Base-by-base conservation (phyloP, 2,888 invertebrate species). In the Microctonus aethiopoides region DNA sequence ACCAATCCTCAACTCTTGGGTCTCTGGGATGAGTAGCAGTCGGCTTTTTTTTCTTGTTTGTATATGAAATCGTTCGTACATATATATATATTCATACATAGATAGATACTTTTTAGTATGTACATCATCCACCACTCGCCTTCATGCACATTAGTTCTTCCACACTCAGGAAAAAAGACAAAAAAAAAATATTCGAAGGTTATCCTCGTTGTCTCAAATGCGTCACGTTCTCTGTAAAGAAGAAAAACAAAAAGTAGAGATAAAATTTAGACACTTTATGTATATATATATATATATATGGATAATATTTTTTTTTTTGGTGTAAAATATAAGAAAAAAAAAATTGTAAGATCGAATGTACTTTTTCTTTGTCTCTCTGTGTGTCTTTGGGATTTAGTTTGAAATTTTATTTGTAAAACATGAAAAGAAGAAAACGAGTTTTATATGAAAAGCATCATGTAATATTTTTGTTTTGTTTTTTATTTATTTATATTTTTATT, bases 1-100 rank as follows among this genome's bases (percentile, higher is more conserved):
- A 74, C 68, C 70, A 63, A 74, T 68, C 71, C 67, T 62, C 59
- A 22, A 67, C 46, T 60, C 51, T 64, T 34, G 24, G 39, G 20
- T 36, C 57, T 36, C 67, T 34, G 24, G 39, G 20, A 62, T 51
- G 62, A 62, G 26, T 51, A 34, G 26, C 39, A 34, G 51, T 46
- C 63, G 62, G 51, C 32, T 57, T 67, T 52, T 63, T 57, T 59
- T 57, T 54, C 61, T 41, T 39, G 34, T 22, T 60, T 46, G 5
- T 39, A 41, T 69, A 67, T 66, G 60, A 39, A 51, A n/a, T n/a
- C n/a, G n/a, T n/a, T n/a, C n/a, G n/a, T n/a, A n/a, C n/a, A n/a
- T n/a, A n/a, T n/a, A n/a, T n/a, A n/a, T n/a, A n/a, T n/a, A n/a
- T n/a, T n/a, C n/a, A n/a, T n/a, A n/a, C n/a, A n/a, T n/a, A n/a